Conservation (phyloP, 2,888 invertebrate species). For the Nemoura dubitans region DNA sequence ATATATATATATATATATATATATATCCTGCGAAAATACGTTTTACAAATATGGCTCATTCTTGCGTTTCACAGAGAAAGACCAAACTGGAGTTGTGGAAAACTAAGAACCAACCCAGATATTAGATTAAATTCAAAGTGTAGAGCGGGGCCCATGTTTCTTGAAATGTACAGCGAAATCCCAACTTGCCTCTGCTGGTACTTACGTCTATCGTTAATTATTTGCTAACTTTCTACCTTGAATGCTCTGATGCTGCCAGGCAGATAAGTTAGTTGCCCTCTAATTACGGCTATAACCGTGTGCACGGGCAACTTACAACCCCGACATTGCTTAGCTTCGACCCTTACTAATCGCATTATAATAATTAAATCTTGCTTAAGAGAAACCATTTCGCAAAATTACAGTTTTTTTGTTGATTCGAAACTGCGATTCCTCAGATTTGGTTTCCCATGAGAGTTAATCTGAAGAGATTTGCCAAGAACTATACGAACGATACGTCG, state of each 20-base stretch:
- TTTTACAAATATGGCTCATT: not conserved
- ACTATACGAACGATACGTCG: too few species aligned
- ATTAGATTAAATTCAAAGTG: slow-evolving; percentile 12
- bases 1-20: not conserved
- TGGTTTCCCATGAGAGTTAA: not conserved
- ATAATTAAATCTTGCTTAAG: not conserved
- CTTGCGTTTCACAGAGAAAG: not conserved
- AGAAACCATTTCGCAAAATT: not conserved
- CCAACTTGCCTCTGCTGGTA: not conserved
- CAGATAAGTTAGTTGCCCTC: slow-evolving; percentile 1
- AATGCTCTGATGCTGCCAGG: slow-evolving; percentile 1
- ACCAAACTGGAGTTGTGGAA: not conserved
- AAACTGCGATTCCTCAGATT: not conserved
- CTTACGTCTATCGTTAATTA: slow-evolving; percentile 1
- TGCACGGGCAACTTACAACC: not conserved
- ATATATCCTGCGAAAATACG: not conserved
- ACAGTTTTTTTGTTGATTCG: not conserved
- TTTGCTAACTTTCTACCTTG: slow-evolving; percentile 12
- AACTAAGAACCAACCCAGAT: not conserved
- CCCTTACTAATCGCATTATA: not conserved
- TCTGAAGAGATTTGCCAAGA: not conserved
- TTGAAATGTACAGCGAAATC: not conserved
- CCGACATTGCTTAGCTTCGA: not conserved
- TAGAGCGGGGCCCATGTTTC: not conserved
- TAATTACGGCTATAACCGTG: not conserved